Base-by-base conservation (phyloP, 2,888 invertebrate genomes). In the Dasypolia templi region DNA sequence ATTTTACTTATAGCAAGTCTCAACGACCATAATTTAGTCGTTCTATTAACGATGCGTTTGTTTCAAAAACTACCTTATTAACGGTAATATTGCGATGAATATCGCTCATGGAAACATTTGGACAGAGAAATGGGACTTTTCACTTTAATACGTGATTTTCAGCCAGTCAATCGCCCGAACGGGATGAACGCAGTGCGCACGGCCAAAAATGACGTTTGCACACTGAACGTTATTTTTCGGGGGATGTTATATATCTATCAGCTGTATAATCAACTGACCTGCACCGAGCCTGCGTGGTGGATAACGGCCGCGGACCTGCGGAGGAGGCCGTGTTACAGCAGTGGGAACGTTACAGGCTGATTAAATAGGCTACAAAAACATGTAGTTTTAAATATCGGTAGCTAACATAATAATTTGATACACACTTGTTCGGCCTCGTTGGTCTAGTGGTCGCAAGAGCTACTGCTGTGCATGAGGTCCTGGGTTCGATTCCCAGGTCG, bases 1-100 rank as follows among this genome's bases (percentile, higher is more conserved):
- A 55, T 32, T 35, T n/a, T 55, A 70, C 22, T 17, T 69, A 22
- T 51, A 42, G 12, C 68, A 77, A 26, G 11, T 39, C 75, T 62
- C 32, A 29, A 55, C 44, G 6, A 46, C 19, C 44, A 39, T 5
- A 11, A 22, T n/a, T 53, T 12, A 62, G 22, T 53, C 63, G 63
- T 64, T n/a, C 12, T 29, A 35, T 22, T 49, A 42, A 62, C 35
- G 26, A 39, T 35, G 12, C 44, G 19, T 49, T 72, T 17, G 14
- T 42, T 59, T 42, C 19, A 14, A 46, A 55, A 35, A 26, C 26
- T 78, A 55, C 55, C 35, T 35, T 44, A 44, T 1, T n/a, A 35
- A 35, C 32, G 26, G 26, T 35, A 53, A 53, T 42, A 51, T 29
- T 19, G 35, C 75, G 6, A 59, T 66, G 19, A 32, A 59, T 42